Base-by-base conservation (phyloP, 2,888 invertebrate species). In the Meloe dianella region DNA sequence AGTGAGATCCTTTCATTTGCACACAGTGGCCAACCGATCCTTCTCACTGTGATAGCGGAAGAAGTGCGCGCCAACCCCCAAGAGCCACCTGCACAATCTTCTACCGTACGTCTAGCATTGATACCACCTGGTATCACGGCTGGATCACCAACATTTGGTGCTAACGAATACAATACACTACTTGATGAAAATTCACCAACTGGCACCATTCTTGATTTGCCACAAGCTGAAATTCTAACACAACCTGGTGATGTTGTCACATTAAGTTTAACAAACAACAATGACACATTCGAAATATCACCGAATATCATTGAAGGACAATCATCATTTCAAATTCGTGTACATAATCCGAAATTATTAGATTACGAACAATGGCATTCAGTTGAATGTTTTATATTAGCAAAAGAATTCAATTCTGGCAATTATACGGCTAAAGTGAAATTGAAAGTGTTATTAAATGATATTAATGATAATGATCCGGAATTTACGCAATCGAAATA, bases 391-490 rank as follows among this genome's bases (percentile, higher is more conserved):
- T 84, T 92, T 89, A 90, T 93, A 76, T 84, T 92, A 65, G 95
- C 95, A 14, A 91, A 91, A 85, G 94, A 95, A 82, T 85, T 95
- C 41, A 92, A 91, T 51, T 88, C 89, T 29, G 90, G 91, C 58
- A 93, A 93, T 81, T 85, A 92, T 60, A 90, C 93, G 61, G 88
- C 89, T 4, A 87, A 87, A 60, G 92, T 92, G 8, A 91, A 91
- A 70, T 90, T 95, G 0, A 91, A 91, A 1, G 92, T 96, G 12
- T 90, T 92, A 77, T 84, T 97, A 29, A 90, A 91, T 71, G 96
- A 97, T 79, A 86, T 92, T 9, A 97, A 97, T 79, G 97, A 97
- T 81, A 95, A 96, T 82, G 87, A 91, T 30, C 97, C 97, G 1
- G 85, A 89, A 67, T 97, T 97, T 79, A 85, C 89, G 14, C 88